These are phyloP conservation scores for Agrypnia vestita DNA, from an alignment of 1,140 invertebrate species.

Conservation along the genomic window DNA sequence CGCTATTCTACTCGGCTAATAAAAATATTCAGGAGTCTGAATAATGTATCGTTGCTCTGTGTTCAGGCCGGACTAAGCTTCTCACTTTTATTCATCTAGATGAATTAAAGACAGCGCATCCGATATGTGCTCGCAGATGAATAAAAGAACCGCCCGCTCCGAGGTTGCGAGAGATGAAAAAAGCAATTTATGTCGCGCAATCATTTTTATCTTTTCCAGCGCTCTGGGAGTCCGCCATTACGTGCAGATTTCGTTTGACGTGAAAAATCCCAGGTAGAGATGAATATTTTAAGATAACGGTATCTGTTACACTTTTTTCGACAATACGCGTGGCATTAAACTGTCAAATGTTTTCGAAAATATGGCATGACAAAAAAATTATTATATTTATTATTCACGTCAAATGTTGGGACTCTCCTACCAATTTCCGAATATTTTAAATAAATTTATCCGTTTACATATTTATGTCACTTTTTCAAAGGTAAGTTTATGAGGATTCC, in stretches of 20 bases:
- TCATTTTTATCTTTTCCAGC: constrained; percentile 49
- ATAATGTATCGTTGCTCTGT: neutral
- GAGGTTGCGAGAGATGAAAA: constrained; percentile 41
- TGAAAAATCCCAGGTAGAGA: constrained; percentile 34
- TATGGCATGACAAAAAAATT: neutral
- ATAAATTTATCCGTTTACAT: too few species aligned
- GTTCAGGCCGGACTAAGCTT: neutral
- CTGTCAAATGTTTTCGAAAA: constrained; percentile 23
- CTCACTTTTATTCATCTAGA: constrained; percentile 54
- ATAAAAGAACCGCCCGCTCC: constrained; percentile 46
- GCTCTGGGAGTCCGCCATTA: constrained; percentile 33
- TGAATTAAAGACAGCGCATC: constrained; percentile 50
- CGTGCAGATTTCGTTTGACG: constrained; percentile 32
- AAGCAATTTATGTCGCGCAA: constrained; percentile 53
- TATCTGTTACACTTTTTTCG: neutral
- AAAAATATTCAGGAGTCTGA: neutral
- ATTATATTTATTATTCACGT: too few species aligned
- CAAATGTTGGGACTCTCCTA: too few species aligned
- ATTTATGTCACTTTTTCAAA: too few species aligned
- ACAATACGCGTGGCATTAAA: constrained; percentile 21
- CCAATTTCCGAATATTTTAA: too few species aligned
- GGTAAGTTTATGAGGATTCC: too few species aligned
- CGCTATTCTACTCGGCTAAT: neutral
- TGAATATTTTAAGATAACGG: constrained; percentile 40
- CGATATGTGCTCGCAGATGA: constrained; percentile 38